Evolutionary conservation across 2,113 vertebrate genomes (phyloP).

Genomic region (Anolis carolinensis): DNA sequence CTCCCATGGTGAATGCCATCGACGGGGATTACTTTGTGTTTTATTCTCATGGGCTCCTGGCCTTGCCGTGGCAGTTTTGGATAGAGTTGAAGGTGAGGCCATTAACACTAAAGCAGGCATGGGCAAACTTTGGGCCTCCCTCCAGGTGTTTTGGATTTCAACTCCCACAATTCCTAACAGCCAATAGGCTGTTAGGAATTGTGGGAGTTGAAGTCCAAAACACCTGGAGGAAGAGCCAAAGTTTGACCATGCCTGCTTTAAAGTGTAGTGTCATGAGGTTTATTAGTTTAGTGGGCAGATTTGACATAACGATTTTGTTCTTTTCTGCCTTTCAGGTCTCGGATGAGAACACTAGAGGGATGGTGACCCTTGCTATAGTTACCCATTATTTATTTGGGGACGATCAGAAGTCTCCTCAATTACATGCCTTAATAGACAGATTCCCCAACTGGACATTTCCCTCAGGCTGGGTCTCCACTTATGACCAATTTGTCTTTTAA

Average conservation of each 20-base stretch:
- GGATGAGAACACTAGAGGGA: constrained; percentile 73
- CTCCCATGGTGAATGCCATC: constrained; percentile 75
- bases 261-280: too few relatives aligned
- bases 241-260: too few relatives aligned
- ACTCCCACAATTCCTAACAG: too few relatives aligned
- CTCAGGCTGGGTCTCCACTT: constrained; percentile 94
- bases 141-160: too few relatives aligned
- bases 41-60: constrained; percentile 89
- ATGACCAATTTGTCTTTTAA: constrained; percentile 84
- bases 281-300: too few relatives aligned
- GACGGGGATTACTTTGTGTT: constrained; percentile 94
- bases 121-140: too few relatives aligned
- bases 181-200: too few relatives aligned
- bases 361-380: constrained; percentile 87
- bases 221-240: too few relatives aligned
- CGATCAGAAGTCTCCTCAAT: constrained; percentile 82
- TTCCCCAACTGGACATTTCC: constrained; percentile 91
- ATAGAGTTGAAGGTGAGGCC: constrained; percentile 88
- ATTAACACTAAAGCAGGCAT: background rate
- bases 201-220: too few relatives aligned
- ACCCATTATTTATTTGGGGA: constrained; percentile 90
- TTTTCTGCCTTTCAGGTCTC: constrained; percentile 68
- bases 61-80: constrained; percentile 90
- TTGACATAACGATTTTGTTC: background rate
- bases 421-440: constrained; percentile 77